Conservation (phyloP, 2,888 invertebrate species). For the Griposia aprilina region DNA sequence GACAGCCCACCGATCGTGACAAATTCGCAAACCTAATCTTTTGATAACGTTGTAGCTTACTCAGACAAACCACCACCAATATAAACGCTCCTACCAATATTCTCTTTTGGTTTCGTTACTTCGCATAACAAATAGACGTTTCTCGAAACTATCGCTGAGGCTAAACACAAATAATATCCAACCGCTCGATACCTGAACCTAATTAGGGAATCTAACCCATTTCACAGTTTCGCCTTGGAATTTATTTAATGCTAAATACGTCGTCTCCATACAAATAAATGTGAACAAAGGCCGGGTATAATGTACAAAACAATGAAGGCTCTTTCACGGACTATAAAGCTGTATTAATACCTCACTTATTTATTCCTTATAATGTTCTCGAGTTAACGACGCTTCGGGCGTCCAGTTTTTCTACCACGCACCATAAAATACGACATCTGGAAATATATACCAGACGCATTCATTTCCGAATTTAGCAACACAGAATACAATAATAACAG, state of each 20-base stretch:
- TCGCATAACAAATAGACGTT: neutral
- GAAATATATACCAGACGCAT: slow-evolving; percentile 80
- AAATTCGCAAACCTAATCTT: slow-evolving; percentile 87
- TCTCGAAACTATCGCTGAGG: slow-evolving; percentile 2
- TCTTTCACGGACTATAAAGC: slow-evolving; percentile 89
- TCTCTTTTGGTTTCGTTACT: slow-evolving; percentile 20
- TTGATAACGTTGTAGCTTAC: slow-evolving; percentile 80
- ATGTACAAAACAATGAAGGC: slow-evolving; percentile 84
- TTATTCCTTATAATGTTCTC: slow-evolving; percentile 89
- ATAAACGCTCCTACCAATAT: slow-evolving; percentile 39
- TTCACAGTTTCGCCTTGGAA: slow-evolving; percentile 68
- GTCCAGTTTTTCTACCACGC: slow-evolving; percentile 86
- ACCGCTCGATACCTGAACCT: slow-evolving; percentile 33
- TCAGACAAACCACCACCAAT: slow-evolving; percentile 66
- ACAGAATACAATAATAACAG: slow-evolving; percentile 76
- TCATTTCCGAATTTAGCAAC: slow-evolving; percentile 81
- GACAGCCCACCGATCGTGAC: slow-evolving; percentile 88
- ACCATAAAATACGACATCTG: slow-evolving; percentile 87
- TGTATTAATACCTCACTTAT: slow-evolving; percentile 88
- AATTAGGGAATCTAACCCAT: slow-evolving; percentile 61
- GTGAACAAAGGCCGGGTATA: slow-evolving; percentile 77
- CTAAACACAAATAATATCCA: slow-evolving; percentile 7
- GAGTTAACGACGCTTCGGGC: slow-evolving; percentile 87
- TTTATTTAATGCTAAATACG: slow-evolving; percentile 78
- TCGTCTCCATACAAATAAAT: slow-evolving; percentile 75